Evolutionary conservation across 1,140 invertebrate genomes (phyloP).

Genomic region (Apis laboriosa): DNA sequence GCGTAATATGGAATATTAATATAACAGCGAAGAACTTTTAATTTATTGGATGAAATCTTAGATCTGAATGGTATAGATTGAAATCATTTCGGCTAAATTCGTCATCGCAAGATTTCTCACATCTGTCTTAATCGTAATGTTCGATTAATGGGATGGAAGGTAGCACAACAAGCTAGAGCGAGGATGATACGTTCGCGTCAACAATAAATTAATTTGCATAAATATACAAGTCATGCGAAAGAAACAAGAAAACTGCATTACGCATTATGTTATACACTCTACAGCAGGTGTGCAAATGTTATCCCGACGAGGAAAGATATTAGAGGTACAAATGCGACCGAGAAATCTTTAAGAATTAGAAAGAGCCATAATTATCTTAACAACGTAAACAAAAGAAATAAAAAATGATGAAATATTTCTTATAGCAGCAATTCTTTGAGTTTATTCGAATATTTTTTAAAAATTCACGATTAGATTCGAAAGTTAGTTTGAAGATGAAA

Average conservation of each 20-base stretch:
- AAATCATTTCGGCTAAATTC: too few species aligned
- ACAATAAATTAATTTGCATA: slow-evolving; percentile 22
- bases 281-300: not conserved
- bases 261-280: not conserved
- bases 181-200: not conserved
- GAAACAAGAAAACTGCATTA: not conserved
- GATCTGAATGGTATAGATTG: too few species aligned
- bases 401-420: not conserved
- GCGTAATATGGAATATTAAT: too few species aligned
- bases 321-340: not conserved
- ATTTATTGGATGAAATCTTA: too few species aligned
- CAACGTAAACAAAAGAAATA: not conserved
- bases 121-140: not conserved
- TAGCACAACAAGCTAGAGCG: not conserved
- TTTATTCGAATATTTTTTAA: not conserved
- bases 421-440: not conserved
- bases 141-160: not conserved
- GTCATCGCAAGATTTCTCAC: slow-evolving; percentile 3
- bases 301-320: not conserved
- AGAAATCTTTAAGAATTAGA: not conserved
- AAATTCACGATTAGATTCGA: too few species aligned
- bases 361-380: not conserved
- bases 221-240: not conserved
- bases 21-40: too few species aligned
- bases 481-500: too few species aligned